Base-by-base conservation (phyloP, 1,140 invertebrate species). In the Drosophila auraria region DNA sequence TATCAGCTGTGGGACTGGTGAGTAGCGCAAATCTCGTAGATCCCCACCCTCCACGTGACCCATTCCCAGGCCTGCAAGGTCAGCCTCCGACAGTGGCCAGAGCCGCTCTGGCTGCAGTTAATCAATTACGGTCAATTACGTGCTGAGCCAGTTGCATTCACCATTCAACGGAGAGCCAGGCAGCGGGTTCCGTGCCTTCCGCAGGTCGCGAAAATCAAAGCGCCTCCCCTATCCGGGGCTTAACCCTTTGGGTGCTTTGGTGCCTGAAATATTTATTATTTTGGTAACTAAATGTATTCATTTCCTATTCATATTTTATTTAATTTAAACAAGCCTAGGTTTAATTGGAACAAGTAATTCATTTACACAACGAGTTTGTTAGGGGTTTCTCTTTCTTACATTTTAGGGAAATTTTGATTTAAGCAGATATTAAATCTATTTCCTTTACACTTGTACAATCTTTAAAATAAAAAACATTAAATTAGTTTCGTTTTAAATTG, bases 1-100 rank as follows among this genome's bases (percentile, higher is more conserved):
- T 95, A 95, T 94, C 94, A 95, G 86, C 94, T 95, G 74, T 95
- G 95, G 94, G 95, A 95, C 84, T 96, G 95, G 95, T 96, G 93
- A 95, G 94, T 94, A 83, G 47, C 15, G 50, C 33, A 78, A 65
- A 70, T 70, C 66, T 69, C 40, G 40, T 56, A 40, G 68, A 56
- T 69, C 30, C 64, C 38, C 11, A 1, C 30, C 33, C 15, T 12
- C 42, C n/a, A 14, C 14, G 12, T 33, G n/a, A 61, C 33, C 40
- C 42, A 47, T 61, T 58, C 42, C 14, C 47, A 50, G 40, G 38
- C 33, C 17, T 50, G 56, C 53, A 66, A 73, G 61, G 61, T 68
- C 51, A 58, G 65, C 57, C 70, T 53, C 56, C 50, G 49, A 30
- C 51, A 49, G 63, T 44, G 60, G 49, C 49, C 54, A 14, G 42